phyloP scores from a whole-genome alignment of 2,113 vertebrate species.

The Apodemus sylvaticus region DNA sequence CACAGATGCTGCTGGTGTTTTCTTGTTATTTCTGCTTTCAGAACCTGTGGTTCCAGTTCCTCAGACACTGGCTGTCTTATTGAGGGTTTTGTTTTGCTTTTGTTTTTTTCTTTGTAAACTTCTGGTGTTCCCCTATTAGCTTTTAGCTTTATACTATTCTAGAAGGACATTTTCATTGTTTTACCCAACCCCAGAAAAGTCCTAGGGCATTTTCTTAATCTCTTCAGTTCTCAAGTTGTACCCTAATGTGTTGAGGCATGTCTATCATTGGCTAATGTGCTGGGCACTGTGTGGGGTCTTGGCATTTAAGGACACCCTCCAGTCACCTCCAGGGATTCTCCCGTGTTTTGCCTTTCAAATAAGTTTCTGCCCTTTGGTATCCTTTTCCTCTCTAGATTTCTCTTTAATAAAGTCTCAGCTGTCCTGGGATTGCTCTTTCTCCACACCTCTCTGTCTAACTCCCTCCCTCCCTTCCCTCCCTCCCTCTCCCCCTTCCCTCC shows the following conservation, averaged over 20 bases:
- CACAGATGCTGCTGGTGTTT: neutral
- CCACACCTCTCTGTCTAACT: neutral
- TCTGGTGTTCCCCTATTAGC: neutral
- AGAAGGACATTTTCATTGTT: neutral
- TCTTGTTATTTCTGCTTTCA: neutral
- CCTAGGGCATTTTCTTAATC: neutral
- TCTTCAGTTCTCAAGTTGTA: neutral
- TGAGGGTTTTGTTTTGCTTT: neutral
- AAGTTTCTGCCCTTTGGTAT: neutral
- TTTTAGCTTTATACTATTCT: neutral
- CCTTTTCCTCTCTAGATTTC: conserved; percentile 1
- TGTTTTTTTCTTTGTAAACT: neutral
- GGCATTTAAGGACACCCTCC: neutral
- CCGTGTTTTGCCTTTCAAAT: neutral
- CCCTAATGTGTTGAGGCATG: too few species aligned
- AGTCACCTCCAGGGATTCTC: neutral
- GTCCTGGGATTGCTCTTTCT: neutral
- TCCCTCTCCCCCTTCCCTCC: neutral
- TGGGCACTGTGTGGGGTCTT: neutral
- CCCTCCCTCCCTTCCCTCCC: too few species aligned
- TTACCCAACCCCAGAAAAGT: neutral
- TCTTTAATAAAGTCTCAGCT: neutral
- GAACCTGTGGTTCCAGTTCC: neutral
- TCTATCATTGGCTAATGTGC: neutral
- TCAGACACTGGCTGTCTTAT: neutral